These are phyloP conservation scores for Pycnomerus fuliginosus DNA, from an alignment of 2,888 invertebrate species.

Conservation along the genomic window DNA sequence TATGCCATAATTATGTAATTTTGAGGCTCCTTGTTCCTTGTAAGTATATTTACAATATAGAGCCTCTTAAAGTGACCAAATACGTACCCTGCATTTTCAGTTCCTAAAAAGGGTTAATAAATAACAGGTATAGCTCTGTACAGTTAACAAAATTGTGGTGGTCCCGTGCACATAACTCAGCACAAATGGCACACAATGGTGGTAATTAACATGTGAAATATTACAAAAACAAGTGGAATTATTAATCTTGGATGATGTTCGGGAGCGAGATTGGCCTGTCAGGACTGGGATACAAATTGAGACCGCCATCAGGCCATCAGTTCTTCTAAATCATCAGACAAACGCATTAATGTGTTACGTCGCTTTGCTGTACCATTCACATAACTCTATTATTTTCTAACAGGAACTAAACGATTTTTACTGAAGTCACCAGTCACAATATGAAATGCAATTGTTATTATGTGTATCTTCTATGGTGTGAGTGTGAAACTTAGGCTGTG, in stretches of 20 bases:
- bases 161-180: constrained; percentile 32
- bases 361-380: constrained; percentile 6
- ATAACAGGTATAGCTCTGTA: no score
- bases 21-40: no score
- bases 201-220: constrained; percentile 52
- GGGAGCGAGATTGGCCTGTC: constrained; percentile 52
- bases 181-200: constrained; percentile 40
- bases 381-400: constrained; percentile 15
- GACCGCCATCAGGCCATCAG: constrained; percentile 40
- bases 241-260: constrained; percentile 49
- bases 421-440: constrained; percentile 3
- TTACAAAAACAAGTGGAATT: constrained; percentile 52
- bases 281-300: constrained; percentile 48
- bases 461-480: no score
- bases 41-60: no score
- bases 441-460: no score
- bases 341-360: constrained; percentile 36
- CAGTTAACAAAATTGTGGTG: constrained; percentile 13
- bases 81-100: no score
- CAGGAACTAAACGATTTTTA: constrained; percentile 12
- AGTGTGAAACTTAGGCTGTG: no score
- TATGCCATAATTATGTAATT: no score
- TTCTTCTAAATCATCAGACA: constrained; percentile 46
- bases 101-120: no score
- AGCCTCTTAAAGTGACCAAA: no score